A percentile compares a stretch with the other conserved stretches of the same genome.
Conservation (phyloP, 2,113 vertebrate species). For the Clinocottus analis region DNA sequence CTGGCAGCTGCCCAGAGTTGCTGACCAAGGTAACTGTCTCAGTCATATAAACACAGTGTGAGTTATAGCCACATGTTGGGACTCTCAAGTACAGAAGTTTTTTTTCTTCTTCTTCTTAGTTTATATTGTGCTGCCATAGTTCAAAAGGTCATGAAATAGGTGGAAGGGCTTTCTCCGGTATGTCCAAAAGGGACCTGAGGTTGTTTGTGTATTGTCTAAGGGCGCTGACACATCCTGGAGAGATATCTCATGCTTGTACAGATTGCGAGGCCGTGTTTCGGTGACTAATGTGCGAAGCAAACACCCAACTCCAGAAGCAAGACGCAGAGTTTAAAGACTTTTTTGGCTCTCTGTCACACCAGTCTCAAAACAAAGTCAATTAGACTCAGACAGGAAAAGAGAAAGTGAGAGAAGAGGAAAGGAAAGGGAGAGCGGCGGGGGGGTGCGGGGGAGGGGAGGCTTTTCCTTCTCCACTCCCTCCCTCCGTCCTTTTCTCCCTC, state of each 20-base stretch:
- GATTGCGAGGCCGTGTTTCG: constrained; percentile 41
- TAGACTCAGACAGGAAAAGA: constrained; percentile 40
- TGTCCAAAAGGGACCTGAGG: constrained; percentile 53
- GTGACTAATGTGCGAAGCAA: constrained; percentile 58
- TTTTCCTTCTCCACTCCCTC: constrained; percentile 36
- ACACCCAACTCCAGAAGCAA: constrained; percentile 7
- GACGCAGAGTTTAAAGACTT: constrained; percentile 25
- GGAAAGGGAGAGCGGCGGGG: constrained; percentile 44
- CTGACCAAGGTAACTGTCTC: constrained; percentile 79
- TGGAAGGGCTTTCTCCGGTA: constrained; percentile 56
- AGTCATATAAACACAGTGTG: constrained; percentile 78
- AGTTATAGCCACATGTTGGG: constrained; percentile 72
- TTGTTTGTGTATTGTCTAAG: constrained; percentile 76
- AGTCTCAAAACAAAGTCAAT: constrained; percentile 41
- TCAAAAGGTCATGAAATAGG: constrained; percentile 64
- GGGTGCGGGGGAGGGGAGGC: constrained; percentile 2
- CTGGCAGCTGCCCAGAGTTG: constrained; percentile 58
- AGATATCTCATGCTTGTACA: constrained; percentile 52
- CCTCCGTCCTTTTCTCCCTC: constrained; percentile 27
- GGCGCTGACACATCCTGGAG: constrained; percentile 70
- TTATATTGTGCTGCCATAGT: constrained; percentile 54
- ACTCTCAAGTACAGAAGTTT: constrained; percentile 68
- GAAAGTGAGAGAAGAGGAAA: constrained; percentile 52
- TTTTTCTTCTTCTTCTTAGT: constrained; percentile 79
- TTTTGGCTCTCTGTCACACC: constrained; percentile 36